These are phyloP conservation scores for Tragelaphus strepsiceros DNA, from an alignment of 2,113 vertebrate genomes.

Conservation along the genomic window DNA sequence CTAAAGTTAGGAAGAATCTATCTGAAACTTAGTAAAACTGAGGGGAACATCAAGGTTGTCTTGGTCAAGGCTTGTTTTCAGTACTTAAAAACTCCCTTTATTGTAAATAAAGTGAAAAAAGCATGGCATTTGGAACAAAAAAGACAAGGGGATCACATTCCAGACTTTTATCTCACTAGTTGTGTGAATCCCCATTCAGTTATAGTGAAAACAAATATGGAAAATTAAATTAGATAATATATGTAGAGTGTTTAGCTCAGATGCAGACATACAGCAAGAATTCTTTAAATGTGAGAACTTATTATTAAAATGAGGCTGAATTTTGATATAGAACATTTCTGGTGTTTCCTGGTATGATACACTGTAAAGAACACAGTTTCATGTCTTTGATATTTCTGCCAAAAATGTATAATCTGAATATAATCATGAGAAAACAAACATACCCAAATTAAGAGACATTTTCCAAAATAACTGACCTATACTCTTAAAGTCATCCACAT, in stretches of 20 bases:
- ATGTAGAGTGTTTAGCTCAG: background rate
- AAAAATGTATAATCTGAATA: background rate
- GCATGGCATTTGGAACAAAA: background rate
- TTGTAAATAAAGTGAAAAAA: background rate
- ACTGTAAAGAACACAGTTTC: background rate
- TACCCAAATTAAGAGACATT: background rate
- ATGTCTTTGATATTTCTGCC: background rate
- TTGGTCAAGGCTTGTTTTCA: background rate
- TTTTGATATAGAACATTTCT: background rate
- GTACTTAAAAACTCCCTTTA: background rate
- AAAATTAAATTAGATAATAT: constrained; percentile 6
- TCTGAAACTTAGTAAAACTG: background rate
- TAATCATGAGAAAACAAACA: background rate
- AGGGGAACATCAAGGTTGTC: background rate
- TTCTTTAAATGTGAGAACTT: background rate
- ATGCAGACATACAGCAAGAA: background rate
- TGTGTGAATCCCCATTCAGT: background rate
- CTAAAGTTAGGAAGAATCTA: background rate
- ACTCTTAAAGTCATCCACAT: background rate
- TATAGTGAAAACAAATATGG: background rate
- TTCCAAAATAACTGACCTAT: background rate
- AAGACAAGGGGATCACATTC: background rate
- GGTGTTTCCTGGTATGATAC: background rate
- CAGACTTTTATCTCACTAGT: background rate
- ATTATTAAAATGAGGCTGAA: background rate